Evolutionary conservation across 1,140 invertebrate genomes (phyloP), one percentile per base, ranked within the genome.

Genomic region (Megathymus violae): DNA sequence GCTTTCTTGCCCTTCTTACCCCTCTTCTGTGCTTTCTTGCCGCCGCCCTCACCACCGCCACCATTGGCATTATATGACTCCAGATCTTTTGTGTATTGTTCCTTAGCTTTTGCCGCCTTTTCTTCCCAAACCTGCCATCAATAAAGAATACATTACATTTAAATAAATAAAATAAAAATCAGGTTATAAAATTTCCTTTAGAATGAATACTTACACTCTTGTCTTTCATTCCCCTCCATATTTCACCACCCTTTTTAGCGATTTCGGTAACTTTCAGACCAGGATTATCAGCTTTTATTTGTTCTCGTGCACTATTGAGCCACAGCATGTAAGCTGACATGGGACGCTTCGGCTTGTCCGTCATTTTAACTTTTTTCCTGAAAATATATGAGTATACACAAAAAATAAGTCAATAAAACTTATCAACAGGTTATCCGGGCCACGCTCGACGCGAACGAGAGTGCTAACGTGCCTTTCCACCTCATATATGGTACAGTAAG

Each of bases 321-420:
- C 96, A 98, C 67, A 97, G 78, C 93, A 98, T 96, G 87, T 96
- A 98, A 2, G 96, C 96, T 46, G 96, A 95, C 88, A 95, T 94
- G 43, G 97, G 95, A 79, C 96, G 93, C 89, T 98, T 98, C 31
- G 97, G 97, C 89, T 94, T 95, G 83, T 97, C 95, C 71, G 94
- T 94, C 93, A 97, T 97, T 85, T 95, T 95, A 75, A 82, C 81
- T 85, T 89, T 89, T 91, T 91, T 91, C 93, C 93, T 91, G 78
- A 78, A 83, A 74, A 64, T 69, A 69, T 38, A 71, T 43, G 69
- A 64, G 62, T 40, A 40, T 47, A 62, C 61, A 11, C 50, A 60
- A 50, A 62, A 68, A 76, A 69, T 67, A 59, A 71, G 27, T 11
- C 56, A 71, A 67, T 63, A 67, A 77, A 70, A 43, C 60, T 62